Evolutionary conservation across 2,797 vertebrate genomes (phyloP).

Genomic region (Sternotherus odoratus): DNA sequence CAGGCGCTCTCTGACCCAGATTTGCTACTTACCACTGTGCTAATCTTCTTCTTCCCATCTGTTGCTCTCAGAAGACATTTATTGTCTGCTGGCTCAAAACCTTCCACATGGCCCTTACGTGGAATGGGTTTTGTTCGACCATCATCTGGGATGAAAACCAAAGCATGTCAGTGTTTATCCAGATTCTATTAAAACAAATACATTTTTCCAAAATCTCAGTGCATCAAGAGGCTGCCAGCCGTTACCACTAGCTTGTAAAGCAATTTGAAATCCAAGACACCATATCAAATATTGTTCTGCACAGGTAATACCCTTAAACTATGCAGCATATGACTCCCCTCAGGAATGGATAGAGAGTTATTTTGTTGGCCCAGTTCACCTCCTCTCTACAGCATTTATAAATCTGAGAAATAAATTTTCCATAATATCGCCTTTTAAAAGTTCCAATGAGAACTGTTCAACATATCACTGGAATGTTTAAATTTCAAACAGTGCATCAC

Average conservation of each 20-base stretch:
- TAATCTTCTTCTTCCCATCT: slow-evolving; percentile 97
- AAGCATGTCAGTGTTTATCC: neutral
- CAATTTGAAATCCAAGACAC: neutral
- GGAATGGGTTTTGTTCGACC: slow-evolving; percentile 95
- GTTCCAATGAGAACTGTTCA: neutral
- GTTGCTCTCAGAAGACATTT: slow-evolving; percentile 97
- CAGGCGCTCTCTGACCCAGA: neutral
- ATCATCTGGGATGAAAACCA: slow-evolving; percentile 85
- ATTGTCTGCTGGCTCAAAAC: slow-evolving; percentile 93
- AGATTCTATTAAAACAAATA: neutral
- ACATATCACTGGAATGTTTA: neutral
- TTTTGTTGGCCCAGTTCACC: neutral
- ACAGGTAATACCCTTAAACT: no score
- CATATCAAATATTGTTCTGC: neutral
- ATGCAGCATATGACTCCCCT: neutral
- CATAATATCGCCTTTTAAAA: neutral
- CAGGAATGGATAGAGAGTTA: neutral
- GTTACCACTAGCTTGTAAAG: neutral
- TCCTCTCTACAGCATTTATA: neutral
- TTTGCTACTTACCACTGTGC: slow-evolving; percentile 91
- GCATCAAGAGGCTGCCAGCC: neutral
- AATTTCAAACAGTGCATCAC: neutral
- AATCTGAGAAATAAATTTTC: neutral
- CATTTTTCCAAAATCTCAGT: neutral
- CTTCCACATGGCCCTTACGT: slow-evolving; percentile 89